Evolutionary conservation across 2,888 invertebrate species (phyloP), one percentile per base, ranked within the genome.

Genomic region (Dendrolimus houi): DNA sequence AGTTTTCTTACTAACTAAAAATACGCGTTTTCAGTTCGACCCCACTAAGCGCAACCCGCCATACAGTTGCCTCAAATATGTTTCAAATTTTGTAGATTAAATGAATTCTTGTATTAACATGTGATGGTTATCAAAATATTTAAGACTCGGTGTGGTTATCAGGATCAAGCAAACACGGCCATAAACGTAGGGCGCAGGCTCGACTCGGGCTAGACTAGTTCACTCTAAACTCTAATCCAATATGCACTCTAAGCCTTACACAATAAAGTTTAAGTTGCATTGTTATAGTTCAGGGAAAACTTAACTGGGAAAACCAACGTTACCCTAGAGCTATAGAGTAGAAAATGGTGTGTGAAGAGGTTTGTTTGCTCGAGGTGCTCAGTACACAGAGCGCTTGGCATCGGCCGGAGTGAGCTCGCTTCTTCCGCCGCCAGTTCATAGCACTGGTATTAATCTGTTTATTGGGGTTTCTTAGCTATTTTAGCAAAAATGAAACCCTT

Each of bases 161-260:
- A 47, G 47, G 10, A 17, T 14, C 41, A 53, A 53, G 42, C 63
- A 59, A 56, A 59, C 59, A 55, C 56, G 61, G 42, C 55, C 61
- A 62, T 29, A 56, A 56, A 14, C 58, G 59, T 41, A 41, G 10
- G 52, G 29, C 55, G 47, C 53, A 41, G 47, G 9, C 47, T 10
- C 47, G 9, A 12, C 29, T 47, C 47, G 47, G 47, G 47, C 47
- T 47, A 47, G 9, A 12, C 47, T 47, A 47, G 9, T 9, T 9
- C 47, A 47, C 47, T 47, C 9, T 29, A 47, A 47, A 9, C 47
- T 8, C 12, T 9, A 47, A 47, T 47, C 47, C 9, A 47, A 8
- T 9, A 12, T 47, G 12, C 9, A 12, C 47, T 47, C 47, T 47
- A 47, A 8, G 9, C 12, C 3, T 47, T 47, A 47, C 47, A 8